Percentiles rank a stretch among this genome's conserved stretches.
phyloP scores from a whole-genome alignment of 2,888 invertebrate species.

The Cryptocheilus praepositus region DNA sequence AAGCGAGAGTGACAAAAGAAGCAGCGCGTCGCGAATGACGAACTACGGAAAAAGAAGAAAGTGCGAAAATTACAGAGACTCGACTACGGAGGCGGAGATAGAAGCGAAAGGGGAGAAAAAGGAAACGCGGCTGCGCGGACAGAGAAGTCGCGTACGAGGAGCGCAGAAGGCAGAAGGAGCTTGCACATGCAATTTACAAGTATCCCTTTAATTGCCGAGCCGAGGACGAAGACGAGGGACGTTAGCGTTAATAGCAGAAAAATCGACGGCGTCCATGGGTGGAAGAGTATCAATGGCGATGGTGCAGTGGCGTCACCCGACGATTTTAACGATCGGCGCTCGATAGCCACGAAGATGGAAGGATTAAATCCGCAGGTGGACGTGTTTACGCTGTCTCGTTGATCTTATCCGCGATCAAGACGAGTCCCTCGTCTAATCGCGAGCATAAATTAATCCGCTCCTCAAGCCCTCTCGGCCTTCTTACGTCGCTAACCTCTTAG shows the following conservation, averaged over 20 bases:
- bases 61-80: conserved; percentile 1
- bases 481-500: no score
- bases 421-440: no score
- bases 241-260: conserved; percentile 1
- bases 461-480: no score
- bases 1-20: no score
- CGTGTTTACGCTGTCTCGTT: no score
- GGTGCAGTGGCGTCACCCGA: no score
- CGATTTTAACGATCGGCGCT: no score
- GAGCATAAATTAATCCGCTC: no score
- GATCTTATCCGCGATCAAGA: no score
- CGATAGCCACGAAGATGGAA: no score
- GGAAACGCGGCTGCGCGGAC: conserved; percentile 29
- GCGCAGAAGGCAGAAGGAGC: conserved; percentile 21
- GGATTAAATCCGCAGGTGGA: no score
- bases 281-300: not conserved
- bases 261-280: not conserved
- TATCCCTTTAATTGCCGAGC: conserved; percentile 59
- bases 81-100: conserved; percentile 20
- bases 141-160: not conserved
- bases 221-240: conserved; percentile 12
- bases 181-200: conserved; percentile 53
- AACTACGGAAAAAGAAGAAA: not conserved
- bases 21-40: not conserved
- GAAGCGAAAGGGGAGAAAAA: conserved; percentile 43